Evolutionary conservation across 2,888 invertebrate species (phyloP).

Genomic region (Achlya flavicornis): DNA sequence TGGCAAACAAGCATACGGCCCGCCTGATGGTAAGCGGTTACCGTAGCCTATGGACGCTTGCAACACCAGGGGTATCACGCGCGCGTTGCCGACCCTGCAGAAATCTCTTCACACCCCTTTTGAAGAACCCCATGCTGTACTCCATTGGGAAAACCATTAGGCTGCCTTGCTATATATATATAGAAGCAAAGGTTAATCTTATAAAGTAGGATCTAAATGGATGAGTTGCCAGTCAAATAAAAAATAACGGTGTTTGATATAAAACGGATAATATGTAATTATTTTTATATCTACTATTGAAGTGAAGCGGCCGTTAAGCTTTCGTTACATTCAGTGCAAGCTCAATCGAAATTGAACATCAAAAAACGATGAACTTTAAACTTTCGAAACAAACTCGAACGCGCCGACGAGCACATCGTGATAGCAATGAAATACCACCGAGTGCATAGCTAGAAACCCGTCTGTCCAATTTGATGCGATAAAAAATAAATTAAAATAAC

Average conservation of each 20-base stretch:
- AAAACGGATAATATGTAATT: constrained; percentile 6
- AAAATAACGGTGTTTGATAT: constrained; percentile 9
- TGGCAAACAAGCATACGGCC: no score
- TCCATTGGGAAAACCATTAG: no score
- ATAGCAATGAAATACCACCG: constrained; percentile 60
- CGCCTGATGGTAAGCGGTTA: no score
- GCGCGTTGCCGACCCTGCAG: no score
- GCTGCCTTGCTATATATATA: no score
- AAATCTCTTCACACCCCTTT: no score
- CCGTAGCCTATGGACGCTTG: no score
- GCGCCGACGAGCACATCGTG: constrained; percentile 62
- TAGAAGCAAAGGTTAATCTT: neutral
- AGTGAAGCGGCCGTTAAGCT: constrained; percentile 7
- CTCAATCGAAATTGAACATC: constrained; percentile 61
- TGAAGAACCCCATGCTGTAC: no score
- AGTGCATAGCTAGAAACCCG: constrained; percentile 70
- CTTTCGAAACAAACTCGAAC: constrained; percentile 59
- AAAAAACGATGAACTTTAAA: constrained; percentile 74
- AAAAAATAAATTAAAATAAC: constrained; percentile 83
- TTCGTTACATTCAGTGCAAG: constrained; percentile 22
- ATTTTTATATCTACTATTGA: constrained; percentile 8
- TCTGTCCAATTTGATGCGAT: constrained; percentile 76
- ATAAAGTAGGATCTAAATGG: neutral
- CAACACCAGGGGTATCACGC: no score
- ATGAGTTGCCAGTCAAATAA: constrained; percentile 6